Evolutionary conservation across 1,140 invertebrate genomes (phyloP).

Genomic region (Temnothorax nylanderi): DNA sequence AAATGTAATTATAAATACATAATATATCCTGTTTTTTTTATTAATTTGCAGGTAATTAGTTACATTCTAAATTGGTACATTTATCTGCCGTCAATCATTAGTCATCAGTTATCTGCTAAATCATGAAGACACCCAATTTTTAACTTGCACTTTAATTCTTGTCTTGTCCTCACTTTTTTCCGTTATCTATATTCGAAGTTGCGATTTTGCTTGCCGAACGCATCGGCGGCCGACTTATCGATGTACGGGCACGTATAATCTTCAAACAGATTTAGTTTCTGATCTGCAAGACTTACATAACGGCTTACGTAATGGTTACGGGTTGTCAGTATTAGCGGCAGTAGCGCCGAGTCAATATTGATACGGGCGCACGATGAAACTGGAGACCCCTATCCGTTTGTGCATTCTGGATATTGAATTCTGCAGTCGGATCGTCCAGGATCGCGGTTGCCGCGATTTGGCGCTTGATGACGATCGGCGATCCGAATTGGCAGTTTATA

Average conservation of each 20-base stretch:
- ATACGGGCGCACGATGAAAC: conserved; percentile 38
- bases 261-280: conserved; percentile 40
- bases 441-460: neutral
- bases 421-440: conserved; percentile 18
- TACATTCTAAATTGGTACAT: neutral
- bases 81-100: neutral
- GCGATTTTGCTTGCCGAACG: neutral
- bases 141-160: neutral
- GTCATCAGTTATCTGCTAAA: neutral
- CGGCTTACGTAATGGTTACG: conserved; percentile 32
- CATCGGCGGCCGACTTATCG: neutral
- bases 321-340: conserved; percentile 40
- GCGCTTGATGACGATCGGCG: conserved; percentile 8
- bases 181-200: neutral
- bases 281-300: neutral
- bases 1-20: neutral
- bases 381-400: conserved; percentile 41
- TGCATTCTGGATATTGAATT: conserved; percentile 56
- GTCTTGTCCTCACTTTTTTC: neutral
- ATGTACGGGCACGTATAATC: conserved; percentile 20
- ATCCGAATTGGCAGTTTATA: conserved; percentile 47
- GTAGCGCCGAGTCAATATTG: conserved; percentile 49
- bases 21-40: neutral
- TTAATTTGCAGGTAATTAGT: neutral
- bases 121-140: neutral